Conservation (phyloP, 2,113 vertebrate species). For the Manacus vitellinus region DNA sequence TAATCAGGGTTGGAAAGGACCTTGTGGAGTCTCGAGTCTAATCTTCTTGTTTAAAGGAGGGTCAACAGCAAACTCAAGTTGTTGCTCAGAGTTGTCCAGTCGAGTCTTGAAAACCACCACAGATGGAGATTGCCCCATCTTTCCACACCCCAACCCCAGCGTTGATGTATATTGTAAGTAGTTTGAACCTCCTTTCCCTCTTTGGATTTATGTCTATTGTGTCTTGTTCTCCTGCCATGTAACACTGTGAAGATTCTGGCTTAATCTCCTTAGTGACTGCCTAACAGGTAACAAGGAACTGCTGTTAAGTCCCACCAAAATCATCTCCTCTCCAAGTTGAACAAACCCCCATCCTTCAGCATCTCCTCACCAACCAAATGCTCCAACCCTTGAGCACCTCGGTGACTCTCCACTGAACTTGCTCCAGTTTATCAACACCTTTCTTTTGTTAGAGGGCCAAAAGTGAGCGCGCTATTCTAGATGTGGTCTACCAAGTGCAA, state of each 20-base stretch:
- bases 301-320: not conserved
- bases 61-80: not conserved
- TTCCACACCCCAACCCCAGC: not conserved
- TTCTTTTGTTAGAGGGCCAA: not conserved
- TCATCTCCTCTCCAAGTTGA: not conserved
- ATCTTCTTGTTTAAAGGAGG: not conserved
- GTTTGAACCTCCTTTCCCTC: not conserved
- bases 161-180: not conserved
- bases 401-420: not conserved
- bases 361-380: not conserved
- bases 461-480: not conserved
- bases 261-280: not conserved
- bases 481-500: not conserved
- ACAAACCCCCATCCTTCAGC: not conserved
- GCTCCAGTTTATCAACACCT: not conserved
- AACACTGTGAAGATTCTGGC: not conserved
- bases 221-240: not conserved
- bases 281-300: not conserved
- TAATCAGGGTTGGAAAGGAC: not conserved
- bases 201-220: not conserved
- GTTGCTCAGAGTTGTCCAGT: not conserved
- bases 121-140: not conserved
- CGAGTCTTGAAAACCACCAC: not conserved
- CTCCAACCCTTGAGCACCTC: not conserved
- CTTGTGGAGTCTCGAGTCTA: not conserved